Evolutionary conservation across 37 sponge, comb jelly and placozoan genomes (phyloP).

Genomic region (Mnemiopsis leidyi): DNA sequence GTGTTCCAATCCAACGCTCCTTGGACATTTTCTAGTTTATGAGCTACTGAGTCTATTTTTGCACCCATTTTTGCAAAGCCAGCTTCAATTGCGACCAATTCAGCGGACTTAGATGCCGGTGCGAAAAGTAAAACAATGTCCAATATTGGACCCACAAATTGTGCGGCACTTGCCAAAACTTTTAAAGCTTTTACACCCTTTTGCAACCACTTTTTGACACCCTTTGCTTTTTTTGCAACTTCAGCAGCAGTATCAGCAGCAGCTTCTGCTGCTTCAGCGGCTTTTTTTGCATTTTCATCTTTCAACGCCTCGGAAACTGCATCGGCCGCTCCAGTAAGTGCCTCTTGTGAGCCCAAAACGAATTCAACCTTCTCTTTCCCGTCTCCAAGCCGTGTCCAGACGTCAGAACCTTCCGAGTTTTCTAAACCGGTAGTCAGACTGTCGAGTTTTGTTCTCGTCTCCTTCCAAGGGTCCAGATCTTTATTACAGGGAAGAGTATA

Average conservation of each 20-base stretch:
- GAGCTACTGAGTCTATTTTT: background rate
- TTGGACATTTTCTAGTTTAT: background rate
- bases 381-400: background rate
- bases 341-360: background rate
- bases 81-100: constrained; percentile 1
- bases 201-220: background rate
- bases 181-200: background rate
- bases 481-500: background rate
- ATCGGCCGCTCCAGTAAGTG: background rate
- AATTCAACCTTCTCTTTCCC: background rate
- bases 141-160: background rate
- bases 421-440: background rate
- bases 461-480: background rate
- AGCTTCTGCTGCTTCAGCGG: background rate
- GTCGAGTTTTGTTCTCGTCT: background rate
- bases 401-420: too few species aligned
- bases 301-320: background rate
- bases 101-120: background rate
- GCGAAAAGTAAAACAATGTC: background rate
- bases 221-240: background rate
- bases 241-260: background rate
- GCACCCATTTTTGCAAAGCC: background rate
- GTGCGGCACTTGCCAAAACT: background rate
- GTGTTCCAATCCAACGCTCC: background rate
- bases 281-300: too few species aligned